Percentiles rank a stretch among this genome's conserved stretches.
Evolutionary conservation across 1,140 invertebrate species (phyloP).

Genomic region (Megalopta genalis): DNA sequence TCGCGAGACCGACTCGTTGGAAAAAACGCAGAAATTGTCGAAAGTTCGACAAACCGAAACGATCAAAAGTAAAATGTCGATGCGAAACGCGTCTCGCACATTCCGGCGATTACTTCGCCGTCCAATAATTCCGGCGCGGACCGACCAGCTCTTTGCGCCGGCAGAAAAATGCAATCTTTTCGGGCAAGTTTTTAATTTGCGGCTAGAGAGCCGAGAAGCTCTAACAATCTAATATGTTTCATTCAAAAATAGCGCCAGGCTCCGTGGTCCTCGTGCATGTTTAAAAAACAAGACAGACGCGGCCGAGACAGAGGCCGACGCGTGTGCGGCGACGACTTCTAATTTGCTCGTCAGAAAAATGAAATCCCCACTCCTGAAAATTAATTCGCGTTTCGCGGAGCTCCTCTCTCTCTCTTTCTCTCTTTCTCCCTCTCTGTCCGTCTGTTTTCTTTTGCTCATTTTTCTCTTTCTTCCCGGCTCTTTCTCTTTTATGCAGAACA

Average conservation of each 20-base stretch:
- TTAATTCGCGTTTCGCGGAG: constrained; percentile 19
- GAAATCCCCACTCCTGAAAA: constrained; percentile 8
- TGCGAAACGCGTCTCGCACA: no score
- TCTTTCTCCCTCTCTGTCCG: not conserved
- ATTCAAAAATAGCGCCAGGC: constrained; percentile 17
- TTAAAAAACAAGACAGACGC: not conserved
- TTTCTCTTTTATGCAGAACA: not conserved
- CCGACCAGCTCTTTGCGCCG: not conserved
- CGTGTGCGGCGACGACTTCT: not conserved
- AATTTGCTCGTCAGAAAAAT: constrained; percentile 26
- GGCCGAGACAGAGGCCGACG: no score
- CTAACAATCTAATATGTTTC: constrained; percentile 15
- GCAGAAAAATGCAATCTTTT: not conserved
- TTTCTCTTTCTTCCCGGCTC: not conserved
- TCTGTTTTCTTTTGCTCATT: no score
- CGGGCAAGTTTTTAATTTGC: constrained; percentile 21
- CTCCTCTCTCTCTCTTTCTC: no score
- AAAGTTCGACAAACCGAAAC: no score
- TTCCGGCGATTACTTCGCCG: no score
- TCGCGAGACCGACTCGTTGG: no score
- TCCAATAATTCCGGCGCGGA: not conserved
- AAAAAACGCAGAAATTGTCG: no score
- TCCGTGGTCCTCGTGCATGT: not conserved
- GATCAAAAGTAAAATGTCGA: no score
- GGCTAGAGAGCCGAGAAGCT: not conserved